These are phyloP conservation scores for Panagrolaimus sp. DNA, from an alignment of 1,140 invertebrate genomes.

Conservation along the genomic window DNA sequence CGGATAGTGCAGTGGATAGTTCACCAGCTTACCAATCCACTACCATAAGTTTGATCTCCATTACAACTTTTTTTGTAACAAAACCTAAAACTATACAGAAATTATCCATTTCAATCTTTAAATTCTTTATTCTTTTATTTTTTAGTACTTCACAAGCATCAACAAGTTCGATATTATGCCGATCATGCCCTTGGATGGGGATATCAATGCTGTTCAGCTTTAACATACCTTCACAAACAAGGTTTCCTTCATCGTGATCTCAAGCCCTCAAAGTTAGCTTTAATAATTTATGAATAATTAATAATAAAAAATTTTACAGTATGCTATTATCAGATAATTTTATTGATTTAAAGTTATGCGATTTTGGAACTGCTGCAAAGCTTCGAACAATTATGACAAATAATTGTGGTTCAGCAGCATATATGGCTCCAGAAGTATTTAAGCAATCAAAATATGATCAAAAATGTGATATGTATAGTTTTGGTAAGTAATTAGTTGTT, in stretches of 20 bases:
- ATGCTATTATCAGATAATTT: slow-evolving; percentile 80
- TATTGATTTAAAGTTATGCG: slow-evolving; percentile 87
- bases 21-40: no score
- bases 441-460: slow-evolving; percentile 73
- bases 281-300: no score
- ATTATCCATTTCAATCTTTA: no score
- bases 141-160: slow-evolving; percentile 40
- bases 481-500: no score
- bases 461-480: slow-evolving; percentile 97
- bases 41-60: background rate
- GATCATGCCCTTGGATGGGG: slow-evolving; percentile 45
- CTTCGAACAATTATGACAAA: slow-evolving; percentile 91
- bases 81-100: no score
- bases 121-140: no score
- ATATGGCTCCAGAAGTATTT: slow-evolving; percentile 88
- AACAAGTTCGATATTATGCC: slow-evolving; percentile 32
- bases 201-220: slow-evolving; percentile 34
- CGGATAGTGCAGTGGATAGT: no score
- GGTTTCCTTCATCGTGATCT: slow-evolving; percentile 37
- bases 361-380: slow-evolving; percentile 76
- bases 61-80: no score
- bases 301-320: no score
- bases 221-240: slow-evolving; percentile 34
- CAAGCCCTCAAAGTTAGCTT: slow-evolving; percentile 68
- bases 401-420: slow-evolving; percentile 84